Evolutionary conservation across 2,113 vertebrate genomes (phyloP).

Genomic region (Gyps fulvus): DNA sequence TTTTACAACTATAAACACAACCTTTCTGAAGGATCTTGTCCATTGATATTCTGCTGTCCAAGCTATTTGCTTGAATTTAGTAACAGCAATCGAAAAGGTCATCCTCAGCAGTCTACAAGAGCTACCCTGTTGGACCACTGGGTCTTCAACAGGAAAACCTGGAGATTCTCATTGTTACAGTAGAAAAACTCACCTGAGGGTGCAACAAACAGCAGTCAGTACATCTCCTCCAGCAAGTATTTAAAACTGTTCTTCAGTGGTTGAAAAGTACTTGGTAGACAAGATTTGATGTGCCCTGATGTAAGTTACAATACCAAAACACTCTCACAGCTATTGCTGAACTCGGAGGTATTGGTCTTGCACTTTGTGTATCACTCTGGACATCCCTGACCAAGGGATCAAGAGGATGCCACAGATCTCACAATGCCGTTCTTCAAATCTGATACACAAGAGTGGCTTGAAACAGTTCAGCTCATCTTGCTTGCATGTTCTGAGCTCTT

Average conservation of each 20-base stretch:
- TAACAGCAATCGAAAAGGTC: neutral
- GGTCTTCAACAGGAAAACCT: neutral
- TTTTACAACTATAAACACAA: neutral
- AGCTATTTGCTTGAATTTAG: neutral
- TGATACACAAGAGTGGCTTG: neutral
- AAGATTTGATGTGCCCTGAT: neutral
- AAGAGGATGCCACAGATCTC: neutral
- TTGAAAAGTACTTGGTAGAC: neutral
- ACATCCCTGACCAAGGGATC: neutral
- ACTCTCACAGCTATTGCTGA: neutral
- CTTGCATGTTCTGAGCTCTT: neutral
- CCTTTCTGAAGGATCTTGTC: neutral
- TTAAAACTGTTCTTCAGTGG: neutral
- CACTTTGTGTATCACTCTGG: neutral
- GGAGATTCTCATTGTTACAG: neutral
- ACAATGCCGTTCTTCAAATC: neutral
- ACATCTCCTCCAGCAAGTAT: neutral
- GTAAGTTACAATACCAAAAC: neutral
- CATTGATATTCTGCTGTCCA: neutral
- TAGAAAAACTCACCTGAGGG: neutral
- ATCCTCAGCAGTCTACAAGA: neutral
- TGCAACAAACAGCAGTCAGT: neutral
- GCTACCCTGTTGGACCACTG: neutral
- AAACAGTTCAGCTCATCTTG: neutral
- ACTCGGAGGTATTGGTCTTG: neutral